phyloP scores from a whole-genome alignment of 2,113 vertebrate species.

The Coryphaenoides rupestris region DNA sequence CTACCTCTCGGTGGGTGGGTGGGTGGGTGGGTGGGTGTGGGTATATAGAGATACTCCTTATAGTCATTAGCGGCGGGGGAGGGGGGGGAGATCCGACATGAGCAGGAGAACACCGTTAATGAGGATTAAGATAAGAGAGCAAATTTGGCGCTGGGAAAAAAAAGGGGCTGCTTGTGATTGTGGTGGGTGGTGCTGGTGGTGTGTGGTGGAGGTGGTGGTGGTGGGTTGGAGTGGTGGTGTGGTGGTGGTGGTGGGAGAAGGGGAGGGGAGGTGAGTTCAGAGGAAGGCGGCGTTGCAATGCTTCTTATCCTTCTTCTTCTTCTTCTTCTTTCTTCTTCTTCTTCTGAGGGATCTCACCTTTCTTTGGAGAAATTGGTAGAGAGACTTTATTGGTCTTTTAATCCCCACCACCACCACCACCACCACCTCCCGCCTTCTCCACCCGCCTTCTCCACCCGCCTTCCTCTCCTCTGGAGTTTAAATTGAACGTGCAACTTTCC shows the following conservation, averaged over 20 bases:
- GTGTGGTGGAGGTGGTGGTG: neutral
- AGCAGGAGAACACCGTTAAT: conserved; percentile 32
- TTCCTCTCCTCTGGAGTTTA: conserved; percentile 46
- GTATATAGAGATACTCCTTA: conserved; percentile 15
- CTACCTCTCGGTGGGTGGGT: too few species aligned
- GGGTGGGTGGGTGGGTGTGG: too few species aligned
- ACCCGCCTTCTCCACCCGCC: too few species aligned
- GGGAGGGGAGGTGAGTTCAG: conserved; percentile 1
- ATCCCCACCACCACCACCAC: conserved; percentile 29
- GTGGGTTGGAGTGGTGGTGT: too few species aligned
- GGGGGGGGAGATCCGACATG: conserved; percentile 41
- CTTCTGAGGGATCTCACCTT: conserved; percentile 29
- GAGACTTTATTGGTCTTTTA: conserved; percentile 56
- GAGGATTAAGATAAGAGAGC: conserved; percentile 52
- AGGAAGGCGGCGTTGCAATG: conserved; percentile 20
- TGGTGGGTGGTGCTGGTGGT: neutral
- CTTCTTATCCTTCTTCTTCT: too few species aligned
- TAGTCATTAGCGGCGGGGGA: conserved; percentile 47
- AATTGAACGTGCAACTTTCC: conserved; percentile 54
- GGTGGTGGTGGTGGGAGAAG: neutral
- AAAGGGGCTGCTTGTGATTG: neutral
- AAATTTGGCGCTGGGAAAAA: conserved; percentile 42
- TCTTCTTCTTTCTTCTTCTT: too few species aligned
- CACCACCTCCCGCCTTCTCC: too few species aligned
- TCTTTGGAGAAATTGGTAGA: conserved; percentile 34